These are phyloP conservation scores for Cylindroiulus punctatus DNA, from an alignment of 2,888 invertebrate genomes.

Conservation along the genomic window DNA sequence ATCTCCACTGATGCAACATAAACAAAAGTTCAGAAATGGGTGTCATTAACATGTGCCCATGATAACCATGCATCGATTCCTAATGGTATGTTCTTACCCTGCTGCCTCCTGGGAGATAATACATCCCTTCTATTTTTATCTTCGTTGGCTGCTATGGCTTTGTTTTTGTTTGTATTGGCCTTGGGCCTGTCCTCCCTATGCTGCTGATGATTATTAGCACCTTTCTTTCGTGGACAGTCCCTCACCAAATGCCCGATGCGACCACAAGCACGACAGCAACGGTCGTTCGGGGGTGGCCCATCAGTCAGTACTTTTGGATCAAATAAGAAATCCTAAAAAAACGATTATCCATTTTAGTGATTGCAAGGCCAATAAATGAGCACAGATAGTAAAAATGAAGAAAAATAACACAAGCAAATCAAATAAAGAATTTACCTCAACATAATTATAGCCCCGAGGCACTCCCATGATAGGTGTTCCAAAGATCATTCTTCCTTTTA, in stretches of 20 bases:
- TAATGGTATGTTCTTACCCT: neutral
- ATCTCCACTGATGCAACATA: too few relatives aligned
- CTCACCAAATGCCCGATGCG: constrained; percentile 70
- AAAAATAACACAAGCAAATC: neutral
- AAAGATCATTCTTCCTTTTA: constrained; percentile 65
- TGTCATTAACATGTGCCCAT: too few relatives aligned
- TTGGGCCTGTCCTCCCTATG: neutral
- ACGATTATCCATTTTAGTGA: neutral
- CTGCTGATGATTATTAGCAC: constrained; percentile 1
- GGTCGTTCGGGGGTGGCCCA: constrained; percentile 69
- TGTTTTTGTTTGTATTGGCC: neutral
- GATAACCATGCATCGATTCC: neutral
- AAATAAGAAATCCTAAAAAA: constrained; percentile 66
- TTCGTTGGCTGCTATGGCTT: neutral
- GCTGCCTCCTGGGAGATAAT: neutral
- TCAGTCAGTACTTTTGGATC: constrained; percentile 65
- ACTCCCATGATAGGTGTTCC: constrained; percentile 62
- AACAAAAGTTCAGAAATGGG: too few relatives aligned
- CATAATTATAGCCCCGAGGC: neutral
- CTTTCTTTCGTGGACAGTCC: constrained; percentile 65
- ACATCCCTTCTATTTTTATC: neutral
- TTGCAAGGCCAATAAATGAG: too few relatives aligned
- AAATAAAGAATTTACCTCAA: neutral
- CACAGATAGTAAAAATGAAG: neutral
- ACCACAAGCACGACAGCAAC: constrained; percentile 70